Conservation (phyloP, 1,140 invertebrate species). For the Tetranychus urticae region DNA sequence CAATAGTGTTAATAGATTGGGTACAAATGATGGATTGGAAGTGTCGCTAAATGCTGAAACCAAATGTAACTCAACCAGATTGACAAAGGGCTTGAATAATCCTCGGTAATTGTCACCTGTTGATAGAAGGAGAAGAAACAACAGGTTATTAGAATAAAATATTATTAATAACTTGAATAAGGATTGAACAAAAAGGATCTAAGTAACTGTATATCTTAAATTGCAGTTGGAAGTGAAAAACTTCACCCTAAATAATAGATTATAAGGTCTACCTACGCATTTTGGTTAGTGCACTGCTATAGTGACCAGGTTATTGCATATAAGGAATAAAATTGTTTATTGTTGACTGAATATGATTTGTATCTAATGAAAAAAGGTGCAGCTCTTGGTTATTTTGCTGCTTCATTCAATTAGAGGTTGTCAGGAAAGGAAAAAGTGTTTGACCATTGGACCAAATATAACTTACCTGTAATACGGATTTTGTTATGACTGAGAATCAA, state of each 20-base stretch:
- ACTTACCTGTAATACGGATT: conserved; percentile 26
- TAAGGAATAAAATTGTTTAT: neutral
- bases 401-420: too few species aligned
- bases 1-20: conserved; percentile 39
- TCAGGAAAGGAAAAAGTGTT: too few species aligned
- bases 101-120: conserved; percentile 32
- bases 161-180: neutral
- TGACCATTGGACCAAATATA: too few species aligned
- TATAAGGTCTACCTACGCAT: too few species aligned
- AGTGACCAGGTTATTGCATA: neutral
- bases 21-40: conserved; percentile 20
- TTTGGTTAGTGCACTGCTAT: neutral
- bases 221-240: too few species aligned
- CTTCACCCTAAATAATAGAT: too few species aligned
- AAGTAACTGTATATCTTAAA: too few species aligned
- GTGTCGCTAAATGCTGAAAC: conserved; percentile 37
- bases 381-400: too few species aligned
- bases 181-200: neutral
- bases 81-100: conserved; percentile 50
- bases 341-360: neutral
- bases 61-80: conserved; percentile 41
- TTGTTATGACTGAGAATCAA: conserved; percentile 49
- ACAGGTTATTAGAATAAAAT: neutral
- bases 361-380: too few species aligned
- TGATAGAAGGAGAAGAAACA: conserved; percentile 6